Evolutionary conservation across 2,113 vertebrate genomes (phyloP), one percentile per base, ranked within the genome.

Genomic region (Chloroceryle aenea): DNA sequence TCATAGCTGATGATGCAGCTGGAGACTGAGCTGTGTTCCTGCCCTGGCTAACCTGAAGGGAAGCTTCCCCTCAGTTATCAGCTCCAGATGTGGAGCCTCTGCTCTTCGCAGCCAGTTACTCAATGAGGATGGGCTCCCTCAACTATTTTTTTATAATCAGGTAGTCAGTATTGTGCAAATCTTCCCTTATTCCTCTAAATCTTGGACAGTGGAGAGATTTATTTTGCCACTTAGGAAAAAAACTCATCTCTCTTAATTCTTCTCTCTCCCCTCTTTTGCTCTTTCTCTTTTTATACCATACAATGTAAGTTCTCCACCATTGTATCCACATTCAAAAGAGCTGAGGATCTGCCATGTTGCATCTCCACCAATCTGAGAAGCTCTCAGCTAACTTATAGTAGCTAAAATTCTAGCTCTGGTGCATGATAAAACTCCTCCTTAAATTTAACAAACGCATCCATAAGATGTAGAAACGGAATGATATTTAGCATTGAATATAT

Each of bases 1-100:
- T 45, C 5, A 3, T 21, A 72, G 56, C 73, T 25, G 34, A 19
- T 10, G 9, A n/a, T 56, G 32, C 0, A 0, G n/a, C 29, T 72
- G 52, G 68, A 85, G 77, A 40, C 32, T 8, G 48, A 90, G n/a
- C 32, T 74, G 5, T 26, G 15, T 62, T 84, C 86, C 64, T 0
- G 0, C 23, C 42, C 20, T 36, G 47, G 56, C 38, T 89, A 55
- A 75, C 64, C 48, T 78, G 66, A 78, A 81, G 53, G 47, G 77
- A 85, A 84, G n/a, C 13, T 61, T 95, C 53, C 42, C 47, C 50
- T 66, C 14, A 6, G 27, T 56, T 86, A 64, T 17, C 66, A 72
- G 43, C 45, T 85, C 21, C 78, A 66, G 34, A 79, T 64, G 29
- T 36, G 55, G 7, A 12, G 22, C 48, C 18, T 75, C 84, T 78